Conservation (phyloP, 2,888 invertebrate species). For the Netelia inedita region DNA sequence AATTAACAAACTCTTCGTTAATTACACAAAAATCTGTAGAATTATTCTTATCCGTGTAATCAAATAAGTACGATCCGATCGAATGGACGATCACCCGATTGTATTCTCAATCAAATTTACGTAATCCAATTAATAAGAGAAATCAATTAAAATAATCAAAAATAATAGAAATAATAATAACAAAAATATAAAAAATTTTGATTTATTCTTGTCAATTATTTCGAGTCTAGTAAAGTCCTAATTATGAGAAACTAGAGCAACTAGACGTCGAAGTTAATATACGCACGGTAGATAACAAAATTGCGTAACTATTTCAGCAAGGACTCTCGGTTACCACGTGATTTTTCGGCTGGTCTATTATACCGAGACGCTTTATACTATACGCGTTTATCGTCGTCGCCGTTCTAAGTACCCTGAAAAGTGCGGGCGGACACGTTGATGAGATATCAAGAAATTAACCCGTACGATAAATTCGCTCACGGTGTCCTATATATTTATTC, state of each 20-base stretch:
- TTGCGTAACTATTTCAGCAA: constrained; percentile 27
- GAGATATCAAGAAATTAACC: constrained; percentile 37
- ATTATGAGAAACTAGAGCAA: constrained; percentile 3
- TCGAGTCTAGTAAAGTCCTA: too few species aligned
- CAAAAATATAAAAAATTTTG: too few species aligned
- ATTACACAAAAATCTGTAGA: too few species aligned
- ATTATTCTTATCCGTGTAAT: neutral
- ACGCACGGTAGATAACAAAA: neutral
- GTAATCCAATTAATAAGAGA: neutral
- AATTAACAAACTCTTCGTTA: too few species aligned
- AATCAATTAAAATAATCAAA: too few species aligned
- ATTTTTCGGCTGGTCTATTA: neutral
- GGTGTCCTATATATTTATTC: neutral
- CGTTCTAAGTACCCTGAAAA: neutral
- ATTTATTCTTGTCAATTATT: too few species aligned
- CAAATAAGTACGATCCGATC: neutral
- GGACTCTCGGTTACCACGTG: constrained; percentile 9
- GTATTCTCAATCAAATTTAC: neutral
- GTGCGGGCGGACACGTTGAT: constrained; percentile 51
- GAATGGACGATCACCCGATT: neutral
- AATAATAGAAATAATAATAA: too few species aligned
- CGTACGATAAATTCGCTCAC: constrained; percentile 41
- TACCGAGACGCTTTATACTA: neutral
- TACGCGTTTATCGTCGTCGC: too few species aligned
- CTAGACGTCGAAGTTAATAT: constrained; percentile 6